A percentile compares a stretch with the other conserved stretches of the same genome.
Conservation (phyloP, 2,797 vertebrate species). For the Diceros bicornis region DNA sequence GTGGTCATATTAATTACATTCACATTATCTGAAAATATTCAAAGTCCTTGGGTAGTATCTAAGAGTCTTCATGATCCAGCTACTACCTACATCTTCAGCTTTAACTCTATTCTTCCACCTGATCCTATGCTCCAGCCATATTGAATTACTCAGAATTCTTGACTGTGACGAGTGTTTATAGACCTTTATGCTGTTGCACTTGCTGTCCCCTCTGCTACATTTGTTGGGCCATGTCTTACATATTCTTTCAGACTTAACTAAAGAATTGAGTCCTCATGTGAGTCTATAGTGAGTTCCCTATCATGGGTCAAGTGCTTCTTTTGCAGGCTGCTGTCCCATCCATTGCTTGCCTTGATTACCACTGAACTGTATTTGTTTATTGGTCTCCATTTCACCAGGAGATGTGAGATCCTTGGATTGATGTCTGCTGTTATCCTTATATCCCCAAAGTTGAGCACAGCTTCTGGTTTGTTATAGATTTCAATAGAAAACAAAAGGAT, state of each 20-base stretch:
- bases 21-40: background rate
- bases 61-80: background rate
- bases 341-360: background rate
- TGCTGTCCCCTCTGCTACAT: background rate
- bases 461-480: slow-evolving; percentile 33
- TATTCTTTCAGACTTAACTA: background rate
- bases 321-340: background rate
- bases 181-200: background rate
- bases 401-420: background rate
- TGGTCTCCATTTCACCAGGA: background rate
- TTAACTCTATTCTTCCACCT: background rate
- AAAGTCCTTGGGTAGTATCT: background rate
- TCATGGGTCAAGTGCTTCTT: background rate
- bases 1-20: background rate
- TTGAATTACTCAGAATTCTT: background rate
- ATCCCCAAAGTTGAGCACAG: background rate
- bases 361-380: background rate
- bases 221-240: background rate
- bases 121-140: background rate
- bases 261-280: background rate
- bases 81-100: background rate
- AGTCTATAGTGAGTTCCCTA: background rate
- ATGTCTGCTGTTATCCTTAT: background rate
- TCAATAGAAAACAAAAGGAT: background rate
- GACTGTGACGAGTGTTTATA: background rate